Evolutionary conservation across 2,888 invertebrate genomes (phyloP), one percentile per base, ranked within the genome.

Genomic region (Drosophila koepferae): DNA sequence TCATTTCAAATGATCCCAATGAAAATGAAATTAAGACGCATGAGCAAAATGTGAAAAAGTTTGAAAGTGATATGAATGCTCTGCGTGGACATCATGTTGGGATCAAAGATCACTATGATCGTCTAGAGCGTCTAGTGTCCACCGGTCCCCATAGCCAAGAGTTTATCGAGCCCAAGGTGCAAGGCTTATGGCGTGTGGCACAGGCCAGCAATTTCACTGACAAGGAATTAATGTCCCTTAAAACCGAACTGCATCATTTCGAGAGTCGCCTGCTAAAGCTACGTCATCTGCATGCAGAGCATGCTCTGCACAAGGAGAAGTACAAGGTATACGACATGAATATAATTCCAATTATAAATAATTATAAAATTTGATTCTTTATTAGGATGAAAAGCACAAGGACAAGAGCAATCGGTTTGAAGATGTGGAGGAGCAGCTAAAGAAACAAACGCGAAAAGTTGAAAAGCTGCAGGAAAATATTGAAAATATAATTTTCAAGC

Each of bases 81-180:
- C 92, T 97, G 31, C 94, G 97, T 69, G 96, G 96, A 9, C 96
- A 96, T 87, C 97, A 97, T 92, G 94, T 95, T 53, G 95, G 95
- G 49, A 93, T 98, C 31, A 95, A 96, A 80, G 96, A 97, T 83
- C 96, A 96, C 44, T 97, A 95, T 90, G 97, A 98, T 89, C 95
- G 95, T 36, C 93, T 98, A 40, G 96, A 96, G 81, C 94, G 96
- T 62, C 93, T 96, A 68, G 95, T 97, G 23, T 95, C 96, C 2
- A 95, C 95, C 92, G 97, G 95, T 14, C 97, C 97, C 0, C 95
- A 96, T 67, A 96, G 96, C 88, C 96, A 95, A 91, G 98, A 98
- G 90, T 99, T 99, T 91, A 95, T 97, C 49, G 98, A 99, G 90
- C 97, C 97, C 0, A 97, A 97, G 93, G 98, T 98, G 1, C 96